phyloP scores from a whole-genome alignment of 1,140 invertebrate genomes.

The Anoplophora glabripennis region DNA sequence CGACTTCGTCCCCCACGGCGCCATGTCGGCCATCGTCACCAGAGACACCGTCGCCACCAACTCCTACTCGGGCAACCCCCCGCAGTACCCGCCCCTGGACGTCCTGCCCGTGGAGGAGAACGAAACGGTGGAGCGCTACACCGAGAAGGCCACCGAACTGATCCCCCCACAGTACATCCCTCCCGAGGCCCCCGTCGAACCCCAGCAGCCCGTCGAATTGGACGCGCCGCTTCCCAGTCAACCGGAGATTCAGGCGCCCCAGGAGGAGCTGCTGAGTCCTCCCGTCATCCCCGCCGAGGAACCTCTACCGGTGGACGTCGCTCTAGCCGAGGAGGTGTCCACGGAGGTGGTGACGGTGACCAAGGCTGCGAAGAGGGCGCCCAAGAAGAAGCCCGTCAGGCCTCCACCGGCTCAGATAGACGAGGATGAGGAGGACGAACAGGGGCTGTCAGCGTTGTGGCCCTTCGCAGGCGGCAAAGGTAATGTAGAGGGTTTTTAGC shows the following conservation, averaged over 20 bases:
- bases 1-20: conserved; percentile 30
- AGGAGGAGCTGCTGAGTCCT: not conserved
- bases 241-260: not conserved
- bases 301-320: not conserved
- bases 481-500: conserved; percentile 1
- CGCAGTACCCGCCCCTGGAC: not conserved
- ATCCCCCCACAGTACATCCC: not conserved
- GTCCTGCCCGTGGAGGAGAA: conserved; percentile 8
- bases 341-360: not conserved
- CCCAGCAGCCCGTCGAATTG: not conserved
- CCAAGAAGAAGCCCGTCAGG: not conserved
- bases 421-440: conserved; percentile 38
- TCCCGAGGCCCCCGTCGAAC: conserved; percentile 8
- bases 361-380: conserved; percentile 6
- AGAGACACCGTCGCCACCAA: conserved; percentile 39
- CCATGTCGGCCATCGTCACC: conserved; percentile 37
- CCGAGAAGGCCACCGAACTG: conserved; percentile 1
- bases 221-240: not conserved
- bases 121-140: conserved; percentile 1
- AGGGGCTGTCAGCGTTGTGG: conserved; percentile 30
- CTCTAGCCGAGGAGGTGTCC: not conserved
- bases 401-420: conserved; percentile 6
- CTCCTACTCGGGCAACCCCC: conserved; percentile 20
- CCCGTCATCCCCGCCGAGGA: not conserved
- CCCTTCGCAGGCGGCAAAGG: conserved; percentile 36